Evolutionary conservation across 2,888 invertebrate genomes (phyloP).

Genomic region (Andrena haemorrhoa): DNA sequence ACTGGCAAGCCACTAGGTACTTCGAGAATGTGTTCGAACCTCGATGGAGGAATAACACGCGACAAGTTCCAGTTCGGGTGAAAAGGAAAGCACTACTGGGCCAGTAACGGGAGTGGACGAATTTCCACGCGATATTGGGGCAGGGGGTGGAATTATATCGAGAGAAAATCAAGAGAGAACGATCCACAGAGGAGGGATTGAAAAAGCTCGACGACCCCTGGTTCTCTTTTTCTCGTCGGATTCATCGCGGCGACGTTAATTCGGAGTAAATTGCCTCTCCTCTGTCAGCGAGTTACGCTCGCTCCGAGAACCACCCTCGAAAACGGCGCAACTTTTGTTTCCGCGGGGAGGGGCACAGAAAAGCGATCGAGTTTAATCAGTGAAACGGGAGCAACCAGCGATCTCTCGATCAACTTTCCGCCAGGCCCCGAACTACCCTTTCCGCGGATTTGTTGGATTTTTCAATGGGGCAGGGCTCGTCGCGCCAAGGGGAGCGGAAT

Average conservation of each 20-base stretch:
- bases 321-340: constrained; percentile 33
- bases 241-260: constrained; percentile 39
- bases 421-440: neutral
- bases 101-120: neutral
- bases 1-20: too few species aligned
- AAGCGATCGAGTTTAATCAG: constrained; percentile 38
- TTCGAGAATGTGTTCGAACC: too few species aligned
- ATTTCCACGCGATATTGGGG: neutral
- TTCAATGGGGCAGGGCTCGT: neutral
- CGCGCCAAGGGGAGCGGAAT: constrained; percentile 1
- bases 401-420: constrained; percentile 22
- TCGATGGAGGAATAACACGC: too few species aligned
- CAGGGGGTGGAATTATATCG: neutral
- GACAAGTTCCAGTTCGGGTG: too few species aligned
- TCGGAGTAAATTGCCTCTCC: constrained; percentile 32
- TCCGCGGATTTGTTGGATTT: constrained; percentile 19
- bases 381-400: constrained; percentile 39
- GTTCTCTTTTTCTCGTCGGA: constrained; percentile 13
- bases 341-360: neutral
- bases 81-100: too few species aligned
- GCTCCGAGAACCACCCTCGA: constrained; percentile 10
- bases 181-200: neutral
- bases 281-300: constrained; percentile 26
- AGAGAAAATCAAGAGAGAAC: neutral
- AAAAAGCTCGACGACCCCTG: constrained; percentile 30